Evolutionary conservation across 2,888 invertebrate genomes (phyloP).

Genomic region (Germaria angustata): DNA sequence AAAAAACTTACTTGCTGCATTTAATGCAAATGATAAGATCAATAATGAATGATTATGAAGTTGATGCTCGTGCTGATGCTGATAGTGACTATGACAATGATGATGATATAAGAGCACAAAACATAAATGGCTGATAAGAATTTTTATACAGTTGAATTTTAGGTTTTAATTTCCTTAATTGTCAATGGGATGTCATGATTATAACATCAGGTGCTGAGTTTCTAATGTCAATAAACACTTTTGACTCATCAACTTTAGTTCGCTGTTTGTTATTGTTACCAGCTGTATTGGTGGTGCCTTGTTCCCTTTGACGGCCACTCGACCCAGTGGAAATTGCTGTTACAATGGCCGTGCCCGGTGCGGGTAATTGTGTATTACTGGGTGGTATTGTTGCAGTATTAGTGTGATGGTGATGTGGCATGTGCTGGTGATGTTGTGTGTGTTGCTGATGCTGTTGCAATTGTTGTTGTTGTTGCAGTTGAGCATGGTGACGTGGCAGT

Average conservation of each 20-base stretch:
- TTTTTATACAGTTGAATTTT: conserved; percentile 54
- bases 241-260: conserved; percentile 77
- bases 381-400: conserved; percentile 68
- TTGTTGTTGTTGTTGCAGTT: conserved; percentile 63
- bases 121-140: conserved; percentile 27
- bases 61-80: not conserved
- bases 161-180: conserved; percentile 77
- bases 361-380: conserved; percentile 63
- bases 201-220: conserved; percentile 95
- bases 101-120: conserved; percentile 19
- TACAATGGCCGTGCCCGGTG: conserved; percentile 61
- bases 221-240: conserved; percentile 91
- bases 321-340: conserved; percentile 60
- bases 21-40: conserved; percentile 21
- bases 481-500: conserved; percentile 51
- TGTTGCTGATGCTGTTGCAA: conserved; percentile 51
- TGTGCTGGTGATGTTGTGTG: conserved; percentile 69
- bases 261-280: conserved; percentile 68
- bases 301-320: conserved; percentile 51
- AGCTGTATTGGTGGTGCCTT: conserved; percentile 15
- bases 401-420: conserved; percentile 62
- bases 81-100: not conserved
- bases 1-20: conserved; percentile 45
- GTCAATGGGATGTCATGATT: conserved; percentile 88
- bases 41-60: not conserved